phyloP scores from a whole-genome alignment of 2,888 invertebrate species.

The Ypsolopha scabrella region DNA sequence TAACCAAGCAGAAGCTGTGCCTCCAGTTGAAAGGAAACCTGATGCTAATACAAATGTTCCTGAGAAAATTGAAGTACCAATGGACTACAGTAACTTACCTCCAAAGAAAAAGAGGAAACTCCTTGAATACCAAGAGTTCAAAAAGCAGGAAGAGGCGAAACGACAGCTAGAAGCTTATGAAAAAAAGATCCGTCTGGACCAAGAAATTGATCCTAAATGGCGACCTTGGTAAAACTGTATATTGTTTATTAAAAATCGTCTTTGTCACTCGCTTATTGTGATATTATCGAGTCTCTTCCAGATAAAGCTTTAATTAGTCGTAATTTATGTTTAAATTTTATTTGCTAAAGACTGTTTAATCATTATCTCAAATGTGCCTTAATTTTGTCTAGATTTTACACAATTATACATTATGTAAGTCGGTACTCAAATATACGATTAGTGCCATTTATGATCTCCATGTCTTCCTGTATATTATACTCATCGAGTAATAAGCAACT shows the following conservation, averaged over 20 bases:
- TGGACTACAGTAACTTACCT: conserved; percentile 65
- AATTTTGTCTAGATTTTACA: conserved; percentile 9
- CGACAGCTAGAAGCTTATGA: conserved; percentile 49
- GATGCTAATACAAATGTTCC: conserved; percentile 39
- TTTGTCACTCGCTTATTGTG: conserved; percentile 32
- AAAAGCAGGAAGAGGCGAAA: conserved; percentile 62
- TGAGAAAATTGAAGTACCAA: conserved; percentile 59
- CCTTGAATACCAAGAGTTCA: conserved; percentile 65
- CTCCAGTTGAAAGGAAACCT: conserved; percentile 34
- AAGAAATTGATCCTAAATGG: conserved; percentile 50
- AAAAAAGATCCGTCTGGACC: conserved; percentile 43
- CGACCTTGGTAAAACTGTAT: conserved; percentile 45
- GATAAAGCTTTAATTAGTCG: conserved; percentile 65
- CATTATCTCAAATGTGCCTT: conserved; percentile 26
- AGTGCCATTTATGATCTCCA: conserved; percentile 63
- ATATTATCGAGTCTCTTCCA: conserved; percentile 59
- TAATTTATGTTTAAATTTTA: conserved; percentile 30
- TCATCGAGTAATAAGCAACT: not conserved
- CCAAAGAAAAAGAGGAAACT: conserved; percentile 67
- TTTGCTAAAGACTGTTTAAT: conserved; percentile 6
- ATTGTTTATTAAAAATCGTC: not conserved
- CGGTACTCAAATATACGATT: not conserved
- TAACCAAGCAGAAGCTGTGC: conserved; percentile 29
- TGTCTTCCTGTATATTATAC: conserved; percentile 36
- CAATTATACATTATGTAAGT: not conserved